Percentiles rank a stretch among this genome's conserved stretches.
Evolutionary conservation across 53 echinoderm and acorn worm genomes (phyloP).

Genomic region (Holothuria leucospilota): DNA sequence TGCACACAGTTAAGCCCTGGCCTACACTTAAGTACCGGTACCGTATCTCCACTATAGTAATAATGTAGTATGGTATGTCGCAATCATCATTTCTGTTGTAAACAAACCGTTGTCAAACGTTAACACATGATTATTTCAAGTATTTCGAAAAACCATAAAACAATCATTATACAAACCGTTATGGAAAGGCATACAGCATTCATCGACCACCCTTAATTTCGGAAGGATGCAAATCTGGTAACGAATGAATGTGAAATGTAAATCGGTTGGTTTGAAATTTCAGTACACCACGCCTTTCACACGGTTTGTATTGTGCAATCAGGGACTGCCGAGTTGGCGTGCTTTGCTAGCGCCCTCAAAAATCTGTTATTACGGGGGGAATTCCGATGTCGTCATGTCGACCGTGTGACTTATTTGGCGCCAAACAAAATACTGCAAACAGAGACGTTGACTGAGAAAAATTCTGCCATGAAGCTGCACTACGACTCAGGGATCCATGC

Average conservation of each 20-base stretch:
- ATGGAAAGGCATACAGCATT: not conserved
- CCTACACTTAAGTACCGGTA: too few species aligned
- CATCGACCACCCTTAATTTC: not conserved
- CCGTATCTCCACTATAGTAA: too few species aligned
- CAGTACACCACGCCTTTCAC: constrained; percentile 16
- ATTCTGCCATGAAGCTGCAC: too few species aligned
- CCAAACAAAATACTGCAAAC: too few species aligned
- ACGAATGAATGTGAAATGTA: not conserved
- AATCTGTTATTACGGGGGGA: too few species aligned
- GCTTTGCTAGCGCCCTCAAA: constrained; percentile 24
- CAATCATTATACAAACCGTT: constrained; percentile 20
- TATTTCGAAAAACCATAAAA: not conserved
- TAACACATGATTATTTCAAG: constrained; percentile 17
- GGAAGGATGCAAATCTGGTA: not conserved
- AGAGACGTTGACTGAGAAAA: too few species aligned
- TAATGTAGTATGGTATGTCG: constrained; percentile 23
- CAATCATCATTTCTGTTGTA: constrained; percentile 36
- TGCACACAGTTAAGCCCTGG: too few species aligned
- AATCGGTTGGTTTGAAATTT: constrained; percentile 38
- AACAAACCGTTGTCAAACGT: constrained; percentile 39
- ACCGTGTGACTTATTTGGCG: too few species aligned
- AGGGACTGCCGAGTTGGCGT: constrained; percentile 13
- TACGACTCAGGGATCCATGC: too few species aligned
- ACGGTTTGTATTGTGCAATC: constrained; percentile 34
- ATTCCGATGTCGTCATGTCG: too few species aligned